Conservation (phyloP, 2,888 invertebrate genomes). For the Rhamnusium bicolor region DNA sequence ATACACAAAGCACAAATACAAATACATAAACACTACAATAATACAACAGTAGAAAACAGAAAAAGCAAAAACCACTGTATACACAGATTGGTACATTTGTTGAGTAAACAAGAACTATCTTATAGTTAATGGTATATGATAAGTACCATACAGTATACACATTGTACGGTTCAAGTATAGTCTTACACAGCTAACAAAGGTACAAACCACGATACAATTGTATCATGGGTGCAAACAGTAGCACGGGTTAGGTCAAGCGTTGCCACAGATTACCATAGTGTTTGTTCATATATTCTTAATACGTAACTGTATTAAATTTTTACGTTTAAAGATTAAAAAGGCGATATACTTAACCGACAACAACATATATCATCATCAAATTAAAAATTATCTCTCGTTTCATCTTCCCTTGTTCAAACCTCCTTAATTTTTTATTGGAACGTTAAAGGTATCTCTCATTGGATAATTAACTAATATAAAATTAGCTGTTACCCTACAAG, state of each 20-base stretch:
- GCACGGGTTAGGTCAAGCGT: slow-evolving; percentile 50
- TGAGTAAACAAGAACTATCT: too few relatives aligned
- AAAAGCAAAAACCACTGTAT: too few relatives aligned
- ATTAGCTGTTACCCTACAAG: not conserved
- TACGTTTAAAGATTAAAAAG: slow-evolving; percentile 5
- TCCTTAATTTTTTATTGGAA: not conserved
- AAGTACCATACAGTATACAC: too few relatives aligned
- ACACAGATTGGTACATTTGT: too few relatives aligned
- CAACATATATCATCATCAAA: slow-evolving; percentile 15
- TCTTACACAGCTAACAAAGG: slow-evolving; percentile 42
- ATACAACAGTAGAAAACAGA: too few relatives aligned
- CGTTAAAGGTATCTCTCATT: not conserved
- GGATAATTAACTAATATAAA: slow-evolving; percentile 3
- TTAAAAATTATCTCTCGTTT: slow-evolving; percentile 6
- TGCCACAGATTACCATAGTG: slow-evolving; percentile 47
- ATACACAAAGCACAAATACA: too few relatives aligned
- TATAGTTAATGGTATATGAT: too few relatives aligned
- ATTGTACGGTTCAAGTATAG: too few relatives aligned
- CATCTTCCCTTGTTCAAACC: not conserved
- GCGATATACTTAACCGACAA: slow-evolving; percentile 6
- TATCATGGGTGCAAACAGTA: too few relatives aligned
- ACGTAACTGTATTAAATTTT: slow-evolving; percentile 43
- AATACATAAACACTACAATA: too few relatives aligned
- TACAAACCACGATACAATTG: too few relatives aligned
- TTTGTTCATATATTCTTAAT: slow-evolving; percentile 47